Percentiles rank a stretch among this genome's conserved stretches.
These are phyloP conservation scores for Bombylius major DNA, from an alignment of 2,888 invertebrate species.

Conservation along the genomic window DNA sequence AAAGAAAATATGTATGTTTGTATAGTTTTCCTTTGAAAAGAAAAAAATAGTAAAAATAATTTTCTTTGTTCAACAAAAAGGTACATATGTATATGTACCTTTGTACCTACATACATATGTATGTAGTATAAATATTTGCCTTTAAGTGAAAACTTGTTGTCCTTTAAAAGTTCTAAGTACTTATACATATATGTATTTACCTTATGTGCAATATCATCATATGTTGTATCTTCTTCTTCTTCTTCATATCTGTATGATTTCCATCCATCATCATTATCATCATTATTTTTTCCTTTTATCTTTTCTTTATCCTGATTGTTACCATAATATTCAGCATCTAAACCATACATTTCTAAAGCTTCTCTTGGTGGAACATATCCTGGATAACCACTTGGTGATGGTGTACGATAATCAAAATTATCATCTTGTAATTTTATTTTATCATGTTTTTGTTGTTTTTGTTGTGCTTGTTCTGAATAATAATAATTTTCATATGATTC, in stretches of 20 bases:
- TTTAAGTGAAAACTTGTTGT: too few species aligned
- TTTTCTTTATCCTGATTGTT: constrained; percentile 22
- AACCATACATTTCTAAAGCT: constrained; percentile 43
- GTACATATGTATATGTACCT: too few species aligned
- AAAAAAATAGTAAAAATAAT: too few species aligned
- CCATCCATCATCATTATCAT: constrained; percentile 29
- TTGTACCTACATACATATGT: too few species aligned
- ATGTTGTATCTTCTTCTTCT: constrained; percentile 24
- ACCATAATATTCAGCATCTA: constrained; percentile 20
- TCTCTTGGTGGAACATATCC: constrained; percentile 66
- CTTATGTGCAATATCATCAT: constrained; percentile 50
- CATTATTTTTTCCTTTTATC: constrained; percentile 7
- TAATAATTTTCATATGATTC: constrained; percentile 20
- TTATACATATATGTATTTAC: constrained; percentile 35
- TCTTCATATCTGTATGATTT: constrained; percentile 35
- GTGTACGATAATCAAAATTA: constrained; percentile 28
- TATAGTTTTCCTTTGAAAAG: too few species aligned
- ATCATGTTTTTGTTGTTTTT: background rate
- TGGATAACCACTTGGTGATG: constrained; percentile 68
- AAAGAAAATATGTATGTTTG: too few species aligned
- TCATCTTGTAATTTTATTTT: constrained; percentile 12
- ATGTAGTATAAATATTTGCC: too few species aligned
- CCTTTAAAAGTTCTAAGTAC: too few species aligned
- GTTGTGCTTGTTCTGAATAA: background rate
- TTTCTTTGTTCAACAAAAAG: too few species aligned